These are phyloP conservation scores for Toxostoma redivivum DNA, from an alignment of 2,113 vertebrate genomes.

Conservation along the genomic window DNA sequence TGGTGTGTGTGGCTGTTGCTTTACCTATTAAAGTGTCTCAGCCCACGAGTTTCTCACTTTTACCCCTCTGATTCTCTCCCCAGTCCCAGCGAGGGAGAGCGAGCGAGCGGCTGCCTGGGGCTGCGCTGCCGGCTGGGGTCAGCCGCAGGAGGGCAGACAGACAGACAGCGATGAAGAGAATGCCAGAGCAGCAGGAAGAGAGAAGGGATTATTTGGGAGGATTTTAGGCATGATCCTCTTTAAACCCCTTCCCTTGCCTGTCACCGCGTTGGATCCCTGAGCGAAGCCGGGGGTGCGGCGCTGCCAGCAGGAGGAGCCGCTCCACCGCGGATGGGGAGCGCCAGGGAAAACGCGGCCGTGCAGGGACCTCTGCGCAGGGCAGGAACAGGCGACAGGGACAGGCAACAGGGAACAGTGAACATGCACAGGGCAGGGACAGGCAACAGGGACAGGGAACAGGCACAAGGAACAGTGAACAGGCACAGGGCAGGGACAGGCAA, in stretches of 20 bases:
- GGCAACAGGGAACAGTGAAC: no score
- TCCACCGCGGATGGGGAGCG: background rate
- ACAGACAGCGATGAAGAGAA: background rate
- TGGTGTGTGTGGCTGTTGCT: accelerated
- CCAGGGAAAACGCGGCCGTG: accelerated
- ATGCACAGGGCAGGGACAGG: no score
- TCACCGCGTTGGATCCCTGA: background rate
- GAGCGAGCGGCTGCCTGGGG: accelerated
- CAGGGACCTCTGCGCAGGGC: accelerated
- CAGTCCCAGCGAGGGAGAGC: accelerated
- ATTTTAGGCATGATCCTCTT: accelerated
- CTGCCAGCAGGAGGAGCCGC: slow-evolving; percentile 21
- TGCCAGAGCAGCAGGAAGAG: background rate
- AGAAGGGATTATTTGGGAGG: background rate
- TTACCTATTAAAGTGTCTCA: accelerated
- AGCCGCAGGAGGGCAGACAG: background rate
- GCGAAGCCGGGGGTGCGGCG: background rate
- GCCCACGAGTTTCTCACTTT: accelerated
- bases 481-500: background rate
- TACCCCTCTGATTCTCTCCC: background rate
- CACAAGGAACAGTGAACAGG: no score
- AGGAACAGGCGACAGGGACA: no score
- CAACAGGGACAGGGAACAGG: no score
- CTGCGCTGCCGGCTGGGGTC: background rate
- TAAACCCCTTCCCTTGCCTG: background rate